These are phyloP conservation scores for Nemoura dubitans DNA, from an alignment of 2,888 invertebrate species.

Conservation along the genomic window DNA sequence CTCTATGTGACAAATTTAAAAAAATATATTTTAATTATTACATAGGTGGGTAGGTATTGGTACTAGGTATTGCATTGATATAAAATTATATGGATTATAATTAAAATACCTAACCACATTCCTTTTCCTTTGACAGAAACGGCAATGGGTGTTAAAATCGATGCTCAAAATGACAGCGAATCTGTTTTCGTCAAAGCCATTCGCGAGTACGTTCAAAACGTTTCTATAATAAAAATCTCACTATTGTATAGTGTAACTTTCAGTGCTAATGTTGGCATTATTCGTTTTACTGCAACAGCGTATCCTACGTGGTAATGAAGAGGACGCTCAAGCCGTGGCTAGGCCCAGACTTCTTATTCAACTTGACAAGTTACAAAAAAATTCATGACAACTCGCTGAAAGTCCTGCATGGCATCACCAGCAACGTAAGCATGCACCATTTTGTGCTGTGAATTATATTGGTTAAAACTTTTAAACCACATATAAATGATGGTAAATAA, in stretches of 20 bases:
- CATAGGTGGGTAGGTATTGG: too few relatives aligned
- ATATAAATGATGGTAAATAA: too few relatives aligned
- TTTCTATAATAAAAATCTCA: too few relatives aligned
- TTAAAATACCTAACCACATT: too few relatives aligned
- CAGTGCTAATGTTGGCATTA: too few relatives aligned
- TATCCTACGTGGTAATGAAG: slow-evolving; percentile 21
- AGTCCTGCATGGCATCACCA: slow-evolving; percentile 42
- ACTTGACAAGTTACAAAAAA: not conserved
- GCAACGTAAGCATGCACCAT: slow-evolving; percentile 16
- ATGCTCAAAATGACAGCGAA: slow-evolving; percentile 44
- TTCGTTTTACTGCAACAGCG: not conserved
- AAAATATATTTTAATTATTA: too few relatives aligned
- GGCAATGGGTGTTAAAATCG: slow-evolving; percentile 43
- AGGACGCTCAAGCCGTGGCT: slow-evolving; percentile 15
- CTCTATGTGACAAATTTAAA: too few relatives aligned
- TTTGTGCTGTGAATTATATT: too few relatives aligned
- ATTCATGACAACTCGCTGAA: slow-evolving; percentile 35
- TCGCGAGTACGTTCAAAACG: slow-evolving; percentile 41
- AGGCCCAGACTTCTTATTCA: slow-evolving; percentile 19
- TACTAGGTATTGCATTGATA: too few relatives aligned
- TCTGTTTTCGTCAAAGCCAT: slow-evolving; percentile 45
- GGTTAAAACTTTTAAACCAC: too few relatives aligned
- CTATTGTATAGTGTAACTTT: too few relatives aligned
- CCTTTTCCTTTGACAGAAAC: slow-evolving; percentile 1
- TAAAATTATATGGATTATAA: too few relatives aligned